A percentile compares a stretch with the other conserved stretches of the same genome.
These are phyloP conservation scores for Lysiphlebus fabarum DNA, from an alignment of 1,140 invertebrate genomes.

Conservation along the genomic window DNA sequence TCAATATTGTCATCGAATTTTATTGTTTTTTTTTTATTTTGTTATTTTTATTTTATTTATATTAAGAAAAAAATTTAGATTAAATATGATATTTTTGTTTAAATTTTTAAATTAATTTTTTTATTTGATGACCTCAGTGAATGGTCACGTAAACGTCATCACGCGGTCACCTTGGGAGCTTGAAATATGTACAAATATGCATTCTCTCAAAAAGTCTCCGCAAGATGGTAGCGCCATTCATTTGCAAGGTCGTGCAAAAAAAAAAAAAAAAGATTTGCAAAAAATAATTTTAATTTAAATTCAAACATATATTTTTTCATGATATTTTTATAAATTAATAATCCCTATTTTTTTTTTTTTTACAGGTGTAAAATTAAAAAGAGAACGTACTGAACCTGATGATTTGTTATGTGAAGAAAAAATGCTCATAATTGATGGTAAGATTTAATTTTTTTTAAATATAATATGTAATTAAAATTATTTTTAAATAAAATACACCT, in stretches of 20 bases:
- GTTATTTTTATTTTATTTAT: too few species aligned
- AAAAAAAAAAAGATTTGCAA: not conserved
- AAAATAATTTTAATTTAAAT: too few species aligned
- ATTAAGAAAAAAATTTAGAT: too few species aligned
- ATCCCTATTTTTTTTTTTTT: conserved; percentile 18
- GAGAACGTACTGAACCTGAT: conserved; percentile 49
- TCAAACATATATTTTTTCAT: too few species aligned
- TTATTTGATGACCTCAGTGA: conserved; percentile 7
- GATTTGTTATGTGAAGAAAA: conserved; percentile 54
- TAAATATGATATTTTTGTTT: too few species aligned
- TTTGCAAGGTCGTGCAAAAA: conserved; percentile 20
- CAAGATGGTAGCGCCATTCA: conserved; percentile 28
- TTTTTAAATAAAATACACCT: too few species aligned
- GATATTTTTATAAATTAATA: too few species aligned
- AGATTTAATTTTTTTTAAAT: conserved; percentile 21
- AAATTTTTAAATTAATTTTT: not conserved
- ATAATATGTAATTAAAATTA: too few species aligned
- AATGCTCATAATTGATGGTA: conserved; percentile 54
- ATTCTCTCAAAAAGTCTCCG: conserved; percentile 21
- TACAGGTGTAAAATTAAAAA: conserved; percentile 49
- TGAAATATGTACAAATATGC: conserved; percentile 17
- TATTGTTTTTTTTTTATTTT: too few species aligned
- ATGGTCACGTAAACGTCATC: conserved; percentile 17
- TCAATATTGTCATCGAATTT: too few species aligned
- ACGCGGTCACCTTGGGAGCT: conserved; percentile 23